Percentiles rank a stretch among this genome's conserved stretches.
Conservation (phyloP, 2,888 invertebrate genomes). For the Tortricodes alternella region DNA sequence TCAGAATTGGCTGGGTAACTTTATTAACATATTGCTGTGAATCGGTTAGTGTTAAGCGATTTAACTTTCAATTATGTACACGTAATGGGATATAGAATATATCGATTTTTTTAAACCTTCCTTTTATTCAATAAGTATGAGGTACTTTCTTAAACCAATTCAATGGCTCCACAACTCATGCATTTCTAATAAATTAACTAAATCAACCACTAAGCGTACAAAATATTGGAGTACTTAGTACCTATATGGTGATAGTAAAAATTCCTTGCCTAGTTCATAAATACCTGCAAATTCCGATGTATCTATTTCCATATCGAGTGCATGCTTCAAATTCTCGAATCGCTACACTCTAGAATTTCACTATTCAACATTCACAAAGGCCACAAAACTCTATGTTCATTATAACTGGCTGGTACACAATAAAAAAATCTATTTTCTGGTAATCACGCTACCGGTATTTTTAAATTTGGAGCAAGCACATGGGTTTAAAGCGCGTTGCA, state of each 20-base stretch:
- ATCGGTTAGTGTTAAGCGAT: too few species aligned
- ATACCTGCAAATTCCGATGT: conserved; percentile 39
- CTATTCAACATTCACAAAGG: conserved; percentile 1
- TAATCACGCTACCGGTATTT: neutral
- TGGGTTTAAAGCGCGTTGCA: conserved; percentile 14
- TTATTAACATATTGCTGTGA: too few species aligned
- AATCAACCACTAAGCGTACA: too few species aligned
- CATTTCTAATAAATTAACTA: too few species aligned
- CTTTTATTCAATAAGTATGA: too few species aligned
- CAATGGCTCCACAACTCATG: too few species aligned
- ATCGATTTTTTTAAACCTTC: too few species aligned
- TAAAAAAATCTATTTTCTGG: neutral
- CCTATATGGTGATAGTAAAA: too few species aligned
- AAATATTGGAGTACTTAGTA: too few species aligned
- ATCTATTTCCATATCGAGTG: conserved; percentile 41
- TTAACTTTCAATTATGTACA: too few species aligned
- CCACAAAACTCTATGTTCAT: neutral
- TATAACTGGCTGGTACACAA: neutral
- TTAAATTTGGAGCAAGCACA: conserved; percentile 13
- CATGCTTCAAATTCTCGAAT: conserved; percentile 14
- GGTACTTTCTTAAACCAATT: too few species aligned
- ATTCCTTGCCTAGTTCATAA: neutral
- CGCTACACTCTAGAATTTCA: neutral
- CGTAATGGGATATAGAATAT: too few species aligned
- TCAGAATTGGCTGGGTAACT: neutral